These are phyloP conservation scores for Campylorhamphus procurvoides DNA, from an alignment of 2,113 vertebrate species.

Conservation along the genomic window DNA sequence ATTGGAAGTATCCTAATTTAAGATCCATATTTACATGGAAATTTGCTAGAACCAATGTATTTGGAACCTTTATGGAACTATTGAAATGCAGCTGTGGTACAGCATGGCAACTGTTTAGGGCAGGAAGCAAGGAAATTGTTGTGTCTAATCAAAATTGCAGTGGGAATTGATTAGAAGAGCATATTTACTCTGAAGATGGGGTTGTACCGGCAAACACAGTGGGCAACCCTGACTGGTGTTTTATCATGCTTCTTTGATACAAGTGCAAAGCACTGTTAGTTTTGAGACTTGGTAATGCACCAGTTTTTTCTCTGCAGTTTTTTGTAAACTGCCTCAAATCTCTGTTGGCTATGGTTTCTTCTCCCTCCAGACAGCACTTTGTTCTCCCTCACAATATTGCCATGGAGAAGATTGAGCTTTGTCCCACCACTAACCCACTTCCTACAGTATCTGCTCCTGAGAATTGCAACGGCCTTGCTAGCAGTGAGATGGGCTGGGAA, in stretches of 20 bases:
- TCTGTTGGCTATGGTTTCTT: background rate
- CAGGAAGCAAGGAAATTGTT: constrained; percentile 22
- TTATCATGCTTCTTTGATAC: background rate
- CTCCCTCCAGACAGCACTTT: background rate
- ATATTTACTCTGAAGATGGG: constrained; percentile 34
- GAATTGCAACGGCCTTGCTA: background rate
- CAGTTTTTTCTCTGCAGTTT: background rate
- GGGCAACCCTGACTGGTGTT: background rate
- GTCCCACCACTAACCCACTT: background rate
- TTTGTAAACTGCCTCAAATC: background rate
- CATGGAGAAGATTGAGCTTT: background rate
- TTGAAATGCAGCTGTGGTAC: constrained; percentile 20
- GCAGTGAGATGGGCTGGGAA: background rate
- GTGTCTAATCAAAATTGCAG: constrained; percentile 18
- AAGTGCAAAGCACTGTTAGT: background rate
- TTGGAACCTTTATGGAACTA: background rate
- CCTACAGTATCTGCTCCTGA: background rate
- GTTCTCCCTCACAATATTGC: background rate
- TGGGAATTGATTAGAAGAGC: constrained; percentile 32
- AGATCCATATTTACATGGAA: background rate
- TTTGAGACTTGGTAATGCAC: background rate
- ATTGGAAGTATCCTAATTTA: background rate
- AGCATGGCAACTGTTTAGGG: background rate
- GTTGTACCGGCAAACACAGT: background rate
- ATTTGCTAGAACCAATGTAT: background rate